phyloP scores from a whole-genome alignment of 2,113 vertebrate species.

The Cebus imitator region DNA sequence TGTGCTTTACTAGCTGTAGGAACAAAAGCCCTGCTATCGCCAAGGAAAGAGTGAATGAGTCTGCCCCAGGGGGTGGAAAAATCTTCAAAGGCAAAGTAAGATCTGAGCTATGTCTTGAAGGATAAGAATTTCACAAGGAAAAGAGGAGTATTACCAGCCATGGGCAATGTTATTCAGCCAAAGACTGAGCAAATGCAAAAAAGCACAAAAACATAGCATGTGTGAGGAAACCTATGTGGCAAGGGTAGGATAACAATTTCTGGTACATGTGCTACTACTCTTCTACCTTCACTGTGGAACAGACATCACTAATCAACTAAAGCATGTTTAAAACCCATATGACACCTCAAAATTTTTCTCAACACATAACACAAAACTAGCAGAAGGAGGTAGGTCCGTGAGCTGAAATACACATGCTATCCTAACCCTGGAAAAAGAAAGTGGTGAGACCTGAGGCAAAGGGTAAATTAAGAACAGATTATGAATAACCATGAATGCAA shows the following conservation, averaged over 20 bases:
- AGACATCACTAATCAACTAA: slow-evolving; percentile 18
- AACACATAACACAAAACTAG: slow-evolving; percentile 20
- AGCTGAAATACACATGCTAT: slow-evolving; percentile 12
- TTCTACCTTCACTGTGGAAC: not conserved
- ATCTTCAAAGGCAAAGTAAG: not conserved
- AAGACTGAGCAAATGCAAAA: slow-evolving; percentile 35
- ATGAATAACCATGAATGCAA: not conserved
- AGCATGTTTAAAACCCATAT: not conserved
- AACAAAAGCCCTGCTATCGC: slow-evolving; percentile 34
- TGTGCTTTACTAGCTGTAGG: not conserved
- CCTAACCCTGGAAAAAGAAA: not conserved
- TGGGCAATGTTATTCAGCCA: not conserved
- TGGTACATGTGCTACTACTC: not conserved
- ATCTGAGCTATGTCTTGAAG: not conserved
- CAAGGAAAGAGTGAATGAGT: not conserved
- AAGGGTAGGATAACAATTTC: not conserved
- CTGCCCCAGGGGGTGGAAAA: not conserved
- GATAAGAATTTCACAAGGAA: slow-evolving; percentile 27
- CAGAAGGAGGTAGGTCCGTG: not conserved
- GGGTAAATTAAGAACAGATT: slow-evolving; percentile 9
- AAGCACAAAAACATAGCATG: slow-evolving; percentile 15
- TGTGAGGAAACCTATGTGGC: not conserved
- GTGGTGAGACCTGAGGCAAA: not conserved
- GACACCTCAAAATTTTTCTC: slow-evolving; percentile 27
- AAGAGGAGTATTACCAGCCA: not conserved